These are phyloP conservation scores for Pedionomus torquatus DNA, from an alignment of 2,113 vertebrate genomes.

Conservation along the genomic window DNA sequence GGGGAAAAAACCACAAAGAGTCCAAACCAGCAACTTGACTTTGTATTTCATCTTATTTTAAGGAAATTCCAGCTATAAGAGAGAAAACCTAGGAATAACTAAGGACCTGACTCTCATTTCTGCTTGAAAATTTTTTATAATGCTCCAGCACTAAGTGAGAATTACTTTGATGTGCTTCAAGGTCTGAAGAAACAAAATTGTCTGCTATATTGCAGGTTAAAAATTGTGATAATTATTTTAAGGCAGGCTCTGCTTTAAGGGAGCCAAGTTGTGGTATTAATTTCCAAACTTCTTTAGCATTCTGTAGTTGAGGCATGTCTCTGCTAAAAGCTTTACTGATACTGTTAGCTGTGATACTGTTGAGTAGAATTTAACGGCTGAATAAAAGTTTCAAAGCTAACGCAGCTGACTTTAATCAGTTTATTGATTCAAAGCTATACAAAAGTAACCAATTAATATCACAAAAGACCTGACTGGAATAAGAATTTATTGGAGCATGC, in stretches of 20 bases:
- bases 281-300: neutral
- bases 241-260: neutral
- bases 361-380: neutral
- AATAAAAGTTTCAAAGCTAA: neutral
- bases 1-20: neutral
- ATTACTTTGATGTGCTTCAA: neutral
- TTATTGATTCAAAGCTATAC: neutral
- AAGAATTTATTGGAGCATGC: neutral
- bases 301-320: neutral
- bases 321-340: neutral
- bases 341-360: neutral
- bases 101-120: neutral
- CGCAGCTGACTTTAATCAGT: neutral
- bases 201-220: neutral
- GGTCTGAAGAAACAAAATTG: neutral
- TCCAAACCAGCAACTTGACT: neutral
- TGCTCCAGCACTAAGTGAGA: neutral
- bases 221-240: neutral
- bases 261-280: neutral
- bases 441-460: neutral
- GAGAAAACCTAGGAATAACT: neutral
- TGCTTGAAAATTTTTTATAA: neutral
- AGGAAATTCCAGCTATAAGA: neutral
- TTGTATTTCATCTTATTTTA: neutral
- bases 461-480: neutral